A percentile compares a stretch with the other conserved stretches of the same genome.
phyloP scores from a whole-genome alignment of 1,140 invertebrate genomes.

The Diuraphis noxia region DNA sequence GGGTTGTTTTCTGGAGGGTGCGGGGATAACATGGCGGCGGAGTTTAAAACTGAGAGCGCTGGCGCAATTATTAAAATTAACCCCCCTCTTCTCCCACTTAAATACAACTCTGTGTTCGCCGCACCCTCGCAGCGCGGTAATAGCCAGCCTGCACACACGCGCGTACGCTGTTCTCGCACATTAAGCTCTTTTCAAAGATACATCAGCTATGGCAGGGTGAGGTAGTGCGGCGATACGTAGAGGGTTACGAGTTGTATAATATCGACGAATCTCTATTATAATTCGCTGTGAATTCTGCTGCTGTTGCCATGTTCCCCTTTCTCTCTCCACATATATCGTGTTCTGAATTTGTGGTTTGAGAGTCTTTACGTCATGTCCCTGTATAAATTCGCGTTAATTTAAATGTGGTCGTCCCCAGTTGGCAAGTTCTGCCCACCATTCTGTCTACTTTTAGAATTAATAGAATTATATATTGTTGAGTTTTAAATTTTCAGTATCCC shows the following conservation, averaged over 20 bases:
- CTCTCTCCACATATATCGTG: neutral
- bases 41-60: slow-evolving; percentile 54
- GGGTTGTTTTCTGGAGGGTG: slow-evolving; percentile 52
- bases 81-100: neutral
- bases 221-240: neutral
- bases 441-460: too few species aligned
- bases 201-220: neutral
- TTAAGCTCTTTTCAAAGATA: slow-evolving; percentile 40
- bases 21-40: slow-evolving; percentile 45
- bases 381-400: neutral
- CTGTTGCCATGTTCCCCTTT: neutral
- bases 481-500: neutral
- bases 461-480: neutral
- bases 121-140: neutral
- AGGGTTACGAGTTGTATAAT: neutral
- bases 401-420: neutral
- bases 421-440: neutral
- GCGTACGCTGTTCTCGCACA: neutral
- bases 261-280: slow-evolving; percentile 22
- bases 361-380: neutral
- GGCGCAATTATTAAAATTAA: slow-evolving; percentile 54
- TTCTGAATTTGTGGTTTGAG: neutral
- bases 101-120: neutral
- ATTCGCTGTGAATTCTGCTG: neutral
- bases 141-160: slow-evolving; percentile 15